Evolutionary conservation across 23 tunicate genomes (phyloP).

Genomic region (Ascidia mentula): DNA sequence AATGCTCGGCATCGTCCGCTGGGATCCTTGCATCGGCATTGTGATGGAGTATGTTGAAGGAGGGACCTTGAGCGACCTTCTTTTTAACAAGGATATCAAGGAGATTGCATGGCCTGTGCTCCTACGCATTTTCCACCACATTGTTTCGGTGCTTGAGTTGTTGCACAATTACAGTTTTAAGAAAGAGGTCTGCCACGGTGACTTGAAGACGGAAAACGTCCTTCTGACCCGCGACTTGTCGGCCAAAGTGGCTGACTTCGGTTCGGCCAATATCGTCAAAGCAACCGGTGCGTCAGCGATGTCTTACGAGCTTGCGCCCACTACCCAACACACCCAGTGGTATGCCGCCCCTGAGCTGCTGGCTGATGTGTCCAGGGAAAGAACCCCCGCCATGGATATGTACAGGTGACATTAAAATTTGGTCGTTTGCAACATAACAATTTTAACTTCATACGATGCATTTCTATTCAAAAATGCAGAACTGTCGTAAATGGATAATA

Average conservation of each 20-base stretch:
- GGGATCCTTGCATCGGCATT: neutral
- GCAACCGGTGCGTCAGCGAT: neutral
- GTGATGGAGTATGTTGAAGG: conserved; percentile 22
- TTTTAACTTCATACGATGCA: too few species aligned
- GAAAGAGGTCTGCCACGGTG: conserved; percentile 2
- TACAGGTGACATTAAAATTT: too few species aligned
- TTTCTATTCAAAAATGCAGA: too few species aligned
- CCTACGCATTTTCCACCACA: neutral
- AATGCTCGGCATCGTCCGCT: neutral
- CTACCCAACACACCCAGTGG: conserved; percentile 8
- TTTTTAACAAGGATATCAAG: conserved; percentile 5
- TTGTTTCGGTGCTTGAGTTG: neutral
- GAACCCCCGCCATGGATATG: conserved; percentile 16
- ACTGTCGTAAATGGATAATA: too few species aligned
- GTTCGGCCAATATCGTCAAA: conserved; percentile 12
- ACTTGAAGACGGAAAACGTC: conserved; percentile 12
- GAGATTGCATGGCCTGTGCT: neutral
- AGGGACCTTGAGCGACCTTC: neutral
- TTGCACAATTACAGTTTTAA: neutral
- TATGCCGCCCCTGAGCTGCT: conserved; percentile 14
- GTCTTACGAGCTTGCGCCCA: neutral
- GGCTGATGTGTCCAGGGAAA: neutral
- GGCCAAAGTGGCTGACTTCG: conserved; percentile 6
- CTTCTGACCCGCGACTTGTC: conserved; percentile 6
- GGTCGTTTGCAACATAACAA: neutral